Evolutionary conservation across 2,797 vertebrate species (phyloP).

Genomic region (Meriones psammophilus): DNA sequence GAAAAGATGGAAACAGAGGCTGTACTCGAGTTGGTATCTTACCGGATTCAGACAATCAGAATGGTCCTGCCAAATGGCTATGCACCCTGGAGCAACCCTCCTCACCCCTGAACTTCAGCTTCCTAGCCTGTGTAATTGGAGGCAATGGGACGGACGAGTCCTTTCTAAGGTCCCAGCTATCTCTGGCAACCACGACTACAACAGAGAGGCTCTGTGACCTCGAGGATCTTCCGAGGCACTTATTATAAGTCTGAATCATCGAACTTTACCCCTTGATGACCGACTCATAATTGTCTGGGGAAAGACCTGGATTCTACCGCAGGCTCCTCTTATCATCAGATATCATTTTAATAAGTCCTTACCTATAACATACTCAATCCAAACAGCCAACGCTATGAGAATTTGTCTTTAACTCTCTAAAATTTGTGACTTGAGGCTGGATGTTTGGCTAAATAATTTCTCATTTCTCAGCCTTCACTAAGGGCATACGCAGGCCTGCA

Average conservation of each 20-base stretch:
- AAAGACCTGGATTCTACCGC: neutral
- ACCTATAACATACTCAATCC: neutral
- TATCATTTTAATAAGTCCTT: neutral
- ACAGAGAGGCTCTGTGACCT: neutral
- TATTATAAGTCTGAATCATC: neutral
- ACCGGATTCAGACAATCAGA: neutral
- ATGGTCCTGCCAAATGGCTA: neutral
- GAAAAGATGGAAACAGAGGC: neutral
- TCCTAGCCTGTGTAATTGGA: neutral
- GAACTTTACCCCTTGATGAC: neutral
- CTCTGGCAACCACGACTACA: neutral
- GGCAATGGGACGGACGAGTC: neutral
- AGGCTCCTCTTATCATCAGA: neutral
- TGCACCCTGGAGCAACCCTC: neutral
- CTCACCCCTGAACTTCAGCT: neutral
- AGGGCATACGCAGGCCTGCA: neutral
- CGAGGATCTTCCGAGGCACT: neutral
- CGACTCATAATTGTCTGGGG: neutral
- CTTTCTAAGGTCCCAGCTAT: neutral
- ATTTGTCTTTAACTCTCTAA: neutral
- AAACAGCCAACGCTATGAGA: neutral
- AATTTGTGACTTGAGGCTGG: neutral
- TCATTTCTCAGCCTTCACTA: neutral
- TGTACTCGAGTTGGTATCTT: neutral
- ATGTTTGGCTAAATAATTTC: neutral